Percentiles rank a stretch among this genome's conserved stretches.
Conservation (phyloP, 1,140 invertebrate species). For the Dreissena rostriformis region DNA sequence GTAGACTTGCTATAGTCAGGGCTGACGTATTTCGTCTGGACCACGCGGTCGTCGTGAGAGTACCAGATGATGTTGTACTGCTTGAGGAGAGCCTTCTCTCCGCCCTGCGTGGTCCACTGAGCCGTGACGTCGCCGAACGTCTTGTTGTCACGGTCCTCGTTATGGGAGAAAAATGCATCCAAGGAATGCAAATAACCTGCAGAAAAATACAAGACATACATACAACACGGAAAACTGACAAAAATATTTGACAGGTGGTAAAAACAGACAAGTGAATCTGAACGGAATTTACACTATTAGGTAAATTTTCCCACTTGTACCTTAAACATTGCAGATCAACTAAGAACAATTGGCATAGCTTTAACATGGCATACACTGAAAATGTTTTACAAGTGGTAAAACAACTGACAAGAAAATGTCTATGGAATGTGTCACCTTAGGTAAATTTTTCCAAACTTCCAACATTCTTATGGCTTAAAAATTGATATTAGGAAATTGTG, state of each 20-base stretch:
- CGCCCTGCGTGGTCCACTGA: constrained; percentile 74
- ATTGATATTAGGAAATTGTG: too few relatives aligned
- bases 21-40: constrained; percentile 77
- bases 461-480: constrained; percentile 3
- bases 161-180: constrained; percentile 65
- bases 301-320: too few relatives aligned
- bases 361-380: too few relatives aligned
- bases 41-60: constrained; percentile 72
- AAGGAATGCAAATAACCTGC: constrained; percentile 71
- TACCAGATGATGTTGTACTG: constrained; percentile 80
- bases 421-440: neutral
- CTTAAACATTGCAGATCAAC: too few relatives aligned
- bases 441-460: neutral
- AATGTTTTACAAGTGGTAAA: too few relatives aligned
- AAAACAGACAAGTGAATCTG: too few relatives aligned
- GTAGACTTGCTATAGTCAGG: constrained; percentile 69
- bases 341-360: too few relatives aligned
- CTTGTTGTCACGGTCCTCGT: constrained; percentile 66
- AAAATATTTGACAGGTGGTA: too few relatives aligned
- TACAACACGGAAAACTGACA: too few relatives aligned
- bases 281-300: too few relatives aligned
- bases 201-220: neutral
- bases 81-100: constrained; percentile 68
- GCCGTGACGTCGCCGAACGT: constrained; percentile 75
- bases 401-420: too few relatives aligned